Base-by-base conservation (phyloP, 2,888 invertebrate species). In the Pasiphila rectangulata region DNA sequence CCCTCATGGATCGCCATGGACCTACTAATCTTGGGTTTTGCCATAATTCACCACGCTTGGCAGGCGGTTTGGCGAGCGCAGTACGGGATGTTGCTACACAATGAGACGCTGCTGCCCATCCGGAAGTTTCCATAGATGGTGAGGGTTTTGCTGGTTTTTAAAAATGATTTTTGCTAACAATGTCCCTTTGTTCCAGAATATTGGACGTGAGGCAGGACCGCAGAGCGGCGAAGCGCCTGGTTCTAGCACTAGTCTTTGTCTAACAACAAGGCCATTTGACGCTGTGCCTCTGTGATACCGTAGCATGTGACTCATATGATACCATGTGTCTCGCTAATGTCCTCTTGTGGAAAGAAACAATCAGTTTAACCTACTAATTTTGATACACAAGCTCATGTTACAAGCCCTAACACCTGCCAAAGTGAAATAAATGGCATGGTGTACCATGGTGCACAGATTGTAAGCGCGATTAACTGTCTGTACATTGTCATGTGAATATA, bases 141-240 rank as follows among this genome's bases (percentile, higher is more conserved):
- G n/a, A n/a, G n/a, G n/a, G n/a, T 19, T 19, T 19, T 2, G 4
- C 19, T 4, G 19, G 2, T 19, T 4, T 19, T 19, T 19, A 4
- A 4, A 2, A 4, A 21, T 21, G 6, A 5, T 21, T 21, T 21
- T 5, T 21, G 7, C 21, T 21, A 21, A 7, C 21, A 21, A 7
- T 2, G 6, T 7, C 21, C 6, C 7, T 54, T 42, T 36, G 39
- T 81, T 79, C 10, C 77, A 90, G 89, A 89, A 88, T 75, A 68
- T 79, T 46, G 85, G 86, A 6, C 84, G 90, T 34, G 91, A 90
- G 64, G 84, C 90, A 48, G 90, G 90, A 6, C 90, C 90, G 25
- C 92, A 92, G 59, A 84, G 91, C 48, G 91, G 91, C 29, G 91
- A 92, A 66, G 91, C 92, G n/a, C 90, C 91, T 0, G 92, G 92